Base-by-base conservation (phyloP, 2,888 invertebrate species). In the Coenonympha glycerion region DNA sequence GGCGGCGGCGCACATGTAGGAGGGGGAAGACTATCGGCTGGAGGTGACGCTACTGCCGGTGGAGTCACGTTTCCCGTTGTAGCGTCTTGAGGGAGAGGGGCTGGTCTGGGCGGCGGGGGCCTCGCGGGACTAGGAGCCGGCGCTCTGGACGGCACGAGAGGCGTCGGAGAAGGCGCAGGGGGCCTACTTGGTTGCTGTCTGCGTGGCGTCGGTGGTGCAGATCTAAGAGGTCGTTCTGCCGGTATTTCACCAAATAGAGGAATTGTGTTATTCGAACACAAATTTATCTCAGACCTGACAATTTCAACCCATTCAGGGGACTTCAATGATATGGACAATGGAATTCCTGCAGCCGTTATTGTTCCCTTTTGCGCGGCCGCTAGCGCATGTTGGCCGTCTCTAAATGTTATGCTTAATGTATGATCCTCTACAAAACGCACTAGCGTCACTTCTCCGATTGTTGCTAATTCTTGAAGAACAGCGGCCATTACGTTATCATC, bases 351-450 rank as follows among this genome's bases (percentile, higher is more conserved):
- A 15, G 93, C 90, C 61, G 89, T 88, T 30, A 92, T 90, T 50
- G 78, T 75, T 8, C 83, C 82, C 56, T 88, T 89, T 48, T 88
- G 87, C 1, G 83, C 86, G 1, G 95, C 95, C 52, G 92, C 91
- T 16, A 99, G 76, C 3, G 98, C 98, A 60, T 93, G 92, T 69
- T 94, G 93, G 0, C 98, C 97, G 68, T 95, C 95, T 61, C 95
- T 90, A 73, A 98, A 97, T 6, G 97, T 96, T 19, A 98, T 91
- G 92, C 96, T 95, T 87, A 98, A 92, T 11, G 94, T 93, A 48
- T 79, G 75, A 33, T 88, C 94, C 18, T 93, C 95, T 11, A 97
- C 93, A 79, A 97, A 97, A 57, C 97, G 91, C 3, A 97, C 95
- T 37, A 98, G 88, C 40, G 97, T 94, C 0, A 96, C 95, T 77